Evolutionary conservation across 2,888 invertebrate genomes (phyloP), one percentile per base, ranked within the genome.

Genomic region (Meloe dianella): DNA sequence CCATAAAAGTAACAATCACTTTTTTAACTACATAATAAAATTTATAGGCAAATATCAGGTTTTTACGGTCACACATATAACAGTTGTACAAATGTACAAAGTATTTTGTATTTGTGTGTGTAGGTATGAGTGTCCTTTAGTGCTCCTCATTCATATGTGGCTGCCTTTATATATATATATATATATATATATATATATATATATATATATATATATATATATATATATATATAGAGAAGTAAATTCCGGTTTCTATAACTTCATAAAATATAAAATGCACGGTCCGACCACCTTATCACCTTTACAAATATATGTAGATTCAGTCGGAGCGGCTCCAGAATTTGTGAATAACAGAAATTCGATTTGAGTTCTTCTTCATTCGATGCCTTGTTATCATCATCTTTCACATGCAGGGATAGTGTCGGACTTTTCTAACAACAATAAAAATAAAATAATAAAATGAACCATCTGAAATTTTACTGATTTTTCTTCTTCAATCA

Each of bases 321-420:
- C 75, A 74, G 67, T 67, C 71, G 71, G 73, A 73, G 75, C 74
- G 76, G 77, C 79, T 74, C 75, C 70, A 68, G 71, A 79, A 80
- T 79, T 80, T 78, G 79, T 78, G 80, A 81, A 79, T 81, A 80
- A 79, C 78, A 78, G 80, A 81, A 82, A 82, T 82, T 82, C 80
- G 82, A 82, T 82, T 82, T 81, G 77, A 80, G 80, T 80, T 82
- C 82, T 80, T 81, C 81, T 82, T 82, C 82, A 79, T 80, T 78
- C 79, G 75, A 68, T 71, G 77, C 76, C 80, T 82, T 81, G 81
- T 82, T 82, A 82, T 78, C 79, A 82, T 78, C 79, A 51, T 51
- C 51, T 24, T 24, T 51, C 51, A 51, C 51, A 51, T 74, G 73
- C 74, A 35, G 81, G 81, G 80, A 80, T 80, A 81, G 81, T 80